A percentile compares a stretch with the other conserved stretches of the same genome.
These are phyloP conservation scores for Tetrao urogallus DNA, from an alignment of 2,113 vertebrate species.

Conservation along the genomic window DNA sequence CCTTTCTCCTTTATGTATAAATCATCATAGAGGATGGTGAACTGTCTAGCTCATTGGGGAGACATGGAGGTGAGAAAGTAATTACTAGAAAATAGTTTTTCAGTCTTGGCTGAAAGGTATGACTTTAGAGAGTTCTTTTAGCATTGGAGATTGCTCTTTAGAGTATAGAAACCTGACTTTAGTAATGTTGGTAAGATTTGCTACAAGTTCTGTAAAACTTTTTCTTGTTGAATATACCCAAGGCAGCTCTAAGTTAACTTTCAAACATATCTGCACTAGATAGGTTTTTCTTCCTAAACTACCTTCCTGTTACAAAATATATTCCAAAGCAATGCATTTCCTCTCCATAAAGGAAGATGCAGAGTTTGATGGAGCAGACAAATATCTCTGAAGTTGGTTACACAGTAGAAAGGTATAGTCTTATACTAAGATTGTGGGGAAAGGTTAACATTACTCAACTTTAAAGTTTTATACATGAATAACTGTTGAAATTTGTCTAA, in stretches of 20 bases:
- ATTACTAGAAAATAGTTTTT: not conserved
- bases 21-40: accelerated
- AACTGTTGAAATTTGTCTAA: not conserved
- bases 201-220: not conserved
- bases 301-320: not conserved
- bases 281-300: not conserved
- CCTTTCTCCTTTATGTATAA: not conserved
- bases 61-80: not conserved
- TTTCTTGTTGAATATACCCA: not conserved
- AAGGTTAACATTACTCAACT: not conserved
- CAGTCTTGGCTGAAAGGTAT: not conserved
- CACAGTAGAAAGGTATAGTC: not conserved
- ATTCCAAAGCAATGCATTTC: not conserved
- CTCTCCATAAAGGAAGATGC: not conserved
- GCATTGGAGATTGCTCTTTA: not conserved
- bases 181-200: not conserved
- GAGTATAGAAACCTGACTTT: not conserved
- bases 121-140: not conserved
- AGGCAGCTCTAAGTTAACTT: not conserved
- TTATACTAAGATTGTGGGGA: not conserved
- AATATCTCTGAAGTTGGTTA: not conserved
- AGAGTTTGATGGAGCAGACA: not conserved
- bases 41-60: not conserved
- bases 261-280: not conserved
- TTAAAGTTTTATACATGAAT: not conserved